phyloP scores from a whole-genome alignment of 2,888 invertebrate species.

The Chalcosyrphus nemorum region DNA sequence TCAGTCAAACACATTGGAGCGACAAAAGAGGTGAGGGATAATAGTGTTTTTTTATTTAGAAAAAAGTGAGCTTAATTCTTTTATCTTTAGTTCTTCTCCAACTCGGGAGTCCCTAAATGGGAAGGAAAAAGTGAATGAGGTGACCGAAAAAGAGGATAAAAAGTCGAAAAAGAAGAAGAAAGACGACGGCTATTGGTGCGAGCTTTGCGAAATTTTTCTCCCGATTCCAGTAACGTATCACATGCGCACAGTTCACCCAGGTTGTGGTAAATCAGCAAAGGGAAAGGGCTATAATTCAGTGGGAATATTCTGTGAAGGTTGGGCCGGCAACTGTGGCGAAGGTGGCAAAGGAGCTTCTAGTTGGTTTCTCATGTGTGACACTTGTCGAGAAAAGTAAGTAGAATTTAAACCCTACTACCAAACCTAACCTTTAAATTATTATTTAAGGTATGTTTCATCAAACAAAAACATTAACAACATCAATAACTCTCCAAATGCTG shows the following conservation, averaged over 20 bases:
- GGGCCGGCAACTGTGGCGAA: conserved; percentile 94
- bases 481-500: conserved; percentile 80
- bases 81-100: conserved; percentile 46
- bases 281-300: conserved; percentile 96
- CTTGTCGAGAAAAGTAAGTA: conserved; percentile 92
- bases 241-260: conserved; percentile 94
- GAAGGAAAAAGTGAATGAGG: conserved; percentile 74
- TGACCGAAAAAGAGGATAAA: conserved; percentile 78
- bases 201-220: conserved; percentile 91
- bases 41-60: no score
- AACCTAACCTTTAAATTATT: conserved; percentile 31
- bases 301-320: conserved; percentile 93
- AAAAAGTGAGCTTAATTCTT: no score
- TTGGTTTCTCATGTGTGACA: conserved; percentile 96
- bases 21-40: conserved; percentile 75
- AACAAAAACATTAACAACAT: conserved; percentile 80
- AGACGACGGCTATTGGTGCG: conserved; percentile 85
- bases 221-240: conserved; percentile 93
- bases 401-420: no score
- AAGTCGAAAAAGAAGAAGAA: conserved; percentile 80
- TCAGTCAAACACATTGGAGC: conserved; percentile 80
- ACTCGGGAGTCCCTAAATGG: conserved; percentile 56
- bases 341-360: conserved; percentile 90
- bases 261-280: conserved; percentile 92
- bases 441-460: conserved; percentile 77